Evolutionary conservation across 2,888 invertebrate genomes (phyloP), one percentile per base, ranked within the genome.

Genomic region (Dendrolimus houi): DNA sequence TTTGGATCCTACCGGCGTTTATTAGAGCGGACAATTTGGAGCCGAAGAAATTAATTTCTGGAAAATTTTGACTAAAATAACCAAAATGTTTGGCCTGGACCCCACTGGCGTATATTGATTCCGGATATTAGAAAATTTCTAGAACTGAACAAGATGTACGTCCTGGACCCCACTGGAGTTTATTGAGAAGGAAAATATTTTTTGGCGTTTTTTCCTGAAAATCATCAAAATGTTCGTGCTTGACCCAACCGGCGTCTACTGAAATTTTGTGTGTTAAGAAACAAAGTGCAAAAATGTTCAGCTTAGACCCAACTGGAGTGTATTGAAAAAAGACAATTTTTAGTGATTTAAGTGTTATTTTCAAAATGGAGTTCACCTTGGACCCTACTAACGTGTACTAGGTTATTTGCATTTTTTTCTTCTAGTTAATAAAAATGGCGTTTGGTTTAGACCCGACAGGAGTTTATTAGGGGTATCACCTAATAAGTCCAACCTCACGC

Each of bases 1-100:
- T 80, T 76, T 90, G 77, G 90, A 90, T 68, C 90, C 90, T 59
- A 90, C 90, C 65, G 89, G 89, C 75, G 87, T 90, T 72, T 90
- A 90, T 69, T 87, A 74, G 79, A 75, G 66, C 67, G 56, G 54
- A 62, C 59, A 60, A 58, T 58, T 66, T 68, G 57, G 62, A 62
- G 61, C 29, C 29, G 29, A 63, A 64, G 60, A 68, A 61, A 59
- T 54, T 17, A 14, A 56, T 29, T 60, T 61, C 58, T 59, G 57
- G 12, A 64, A 65, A 59, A 65, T 65, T 66, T 56, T 63, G 54
- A 57, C 58, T 42, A 61, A 64, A 62, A 63, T 63, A 47, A 47
- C 0, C 47, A 47, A 47, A 1, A 47, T 47, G 47, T 47, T 47
- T 47, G 47, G 9, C 47, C 47, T 47, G 10, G 47, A 47, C 47